Evolutionary conservation across 2,888 invertebrate species (phyloP).

Genomic region (Mamestra brassicae): DNA sequence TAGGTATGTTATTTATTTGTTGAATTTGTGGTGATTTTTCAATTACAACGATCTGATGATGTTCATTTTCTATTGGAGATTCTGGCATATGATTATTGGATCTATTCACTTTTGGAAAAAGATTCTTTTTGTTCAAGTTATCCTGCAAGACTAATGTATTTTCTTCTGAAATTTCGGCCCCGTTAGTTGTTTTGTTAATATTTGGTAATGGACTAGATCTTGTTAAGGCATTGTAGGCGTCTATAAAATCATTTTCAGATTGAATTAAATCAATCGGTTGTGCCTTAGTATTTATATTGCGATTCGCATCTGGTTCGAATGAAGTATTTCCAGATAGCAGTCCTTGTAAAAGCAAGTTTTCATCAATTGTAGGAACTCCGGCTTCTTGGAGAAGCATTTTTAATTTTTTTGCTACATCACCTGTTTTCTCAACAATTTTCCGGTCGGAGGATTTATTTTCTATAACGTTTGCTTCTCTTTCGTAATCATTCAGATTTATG

Average conservation of each 20-base stretch:
- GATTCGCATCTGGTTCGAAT: conserved; percentile 52
- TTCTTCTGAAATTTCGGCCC: conserved; percentile 16
- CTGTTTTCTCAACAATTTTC: conserved; percentile 64
- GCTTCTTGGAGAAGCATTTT: conserved; percentile 80
- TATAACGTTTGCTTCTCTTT: conserved; percentile 48
- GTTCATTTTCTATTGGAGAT: conserved; percentile 2
- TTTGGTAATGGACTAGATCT: conserved; percentile 85
- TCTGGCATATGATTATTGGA: conserved; percentile 15
- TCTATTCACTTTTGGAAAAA: conserved; percentile 4
- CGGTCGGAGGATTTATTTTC: conserved; percentile 41
- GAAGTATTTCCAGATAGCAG: conserved; percentile 72
- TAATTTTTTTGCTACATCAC: conserved; percentile 79
- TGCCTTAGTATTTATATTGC: conserved; percentile 60
- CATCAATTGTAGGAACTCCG: conserved; percentile 79
- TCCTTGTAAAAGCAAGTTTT: conserved; percentile 80
- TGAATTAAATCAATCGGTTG: conserved; percentile 81
- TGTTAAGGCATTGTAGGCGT: conserved; percentile 87
- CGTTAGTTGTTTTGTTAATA: conserved; percentile 64
- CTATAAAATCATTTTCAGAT: conserved; percentile 88
- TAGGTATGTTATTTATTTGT: conserved; percentile 7
- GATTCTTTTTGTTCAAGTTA: conserved; percentile 10
- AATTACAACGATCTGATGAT: background rate
- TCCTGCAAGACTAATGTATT: conserved; percentile 14
- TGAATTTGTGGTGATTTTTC: conserved; percentile 18
- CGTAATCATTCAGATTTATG: conserved; percentile 64